phyloP scores from a whole-genome alignment of 2,797 vertebrate species.

The Masticophis lateralis region DNA sequence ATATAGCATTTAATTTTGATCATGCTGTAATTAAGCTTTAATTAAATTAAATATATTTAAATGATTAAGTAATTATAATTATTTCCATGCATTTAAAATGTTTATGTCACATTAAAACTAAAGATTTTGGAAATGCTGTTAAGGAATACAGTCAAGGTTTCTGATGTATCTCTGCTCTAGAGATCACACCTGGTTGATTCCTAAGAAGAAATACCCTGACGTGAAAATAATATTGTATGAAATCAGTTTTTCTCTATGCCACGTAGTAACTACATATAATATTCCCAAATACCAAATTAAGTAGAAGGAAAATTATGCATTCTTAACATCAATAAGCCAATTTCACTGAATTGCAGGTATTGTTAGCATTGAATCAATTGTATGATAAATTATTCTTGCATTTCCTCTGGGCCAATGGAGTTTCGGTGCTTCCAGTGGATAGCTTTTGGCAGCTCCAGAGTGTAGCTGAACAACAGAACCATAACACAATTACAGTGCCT shows the following conservation, averaged over 20 bases:
- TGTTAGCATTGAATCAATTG: not conserved
- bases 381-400: not conserved
- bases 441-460: accelerated
- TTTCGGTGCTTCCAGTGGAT: not conserved
- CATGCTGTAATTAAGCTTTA: not conserved
- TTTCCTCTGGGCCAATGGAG: not conserved
- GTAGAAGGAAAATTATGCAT: not conserved
- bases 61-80: not conserved
- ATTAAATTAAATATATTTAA: not conserved
- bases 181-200: not conserved
- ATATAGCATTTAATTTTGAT: not conserved
- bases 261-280: not conserved
- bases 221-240: not conserved
- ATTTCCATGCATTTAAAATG: not conserved
- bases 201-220: not conserved
- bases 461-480: not conserved
- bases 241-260: not conserved
- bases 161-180: not conserved
- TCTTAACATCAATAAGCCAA: not conserved
- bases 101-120: not conserved
- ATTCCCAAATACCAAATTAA: not conserved
- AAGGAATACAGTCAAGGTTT: not conserved
- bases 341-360: not conserved
- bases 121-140: not conserved
- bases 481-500: not conserved